These are phyloP conservation scores for Geopemphigus sp. DNA, from an alignment of 1,140 invertebrate genomes.

Conservation along the genomic window DNA sequence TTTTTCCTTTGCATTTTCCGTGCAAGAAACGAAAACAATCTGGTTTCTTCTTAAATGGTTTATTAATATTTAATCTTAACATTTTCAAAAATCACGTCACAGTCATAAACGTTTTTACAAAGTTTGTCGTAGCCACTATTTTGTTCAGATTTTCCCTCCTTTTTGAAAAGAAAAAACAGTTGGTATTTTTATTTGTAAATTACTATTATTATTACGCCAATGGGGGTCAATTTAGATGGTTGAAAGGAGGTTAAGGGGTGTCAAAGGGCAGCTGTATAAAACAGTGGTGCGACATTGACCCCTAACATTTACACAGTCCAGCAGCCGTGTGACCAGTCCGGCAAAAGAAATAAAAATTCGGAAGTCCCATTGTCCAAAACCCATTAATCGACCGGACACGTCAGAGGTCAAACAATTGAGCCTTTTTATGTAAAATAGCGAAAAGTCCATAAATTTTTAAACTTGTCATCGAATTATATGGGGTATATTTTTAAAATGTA, in stretches of 20 bases:
- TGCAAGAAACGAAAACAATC: too few relatives aligned
- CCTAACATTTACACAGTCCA: conserved; percentile 37
- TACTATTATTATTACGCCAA: conserved; percentile 47
- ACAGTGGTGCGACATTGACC: conserved; percentile 48
- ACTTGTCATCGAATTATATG: conserved; percentile 48
- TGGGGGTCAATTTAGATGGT: conserved; percentile 45
- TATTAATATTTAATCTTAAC: not conserved
- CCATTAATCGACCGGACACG: conserved; percentile 49
- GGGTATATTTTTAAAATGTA: conserved; percentile 39
- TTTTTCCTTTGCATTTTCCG: too few relatives aligned
- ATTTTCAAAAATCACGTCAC: not conserved
- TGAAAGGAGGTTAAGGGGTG: conserved; percentile 46
- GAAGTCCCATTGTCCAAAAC: conserved; percentile 47
- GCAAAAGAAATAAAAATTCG: conserved; percentile 50
- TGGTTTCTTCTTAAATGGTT: not conserved
- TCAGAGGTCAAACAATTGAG: conserved; percentile 48
- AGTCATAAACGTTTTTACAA: not conserved
- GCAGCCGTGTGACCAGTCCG: conserved; percentile 46
- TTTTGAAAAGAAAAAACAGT: conserved; percentile 44
- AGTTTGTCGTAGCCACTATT: conserved; percentile 3
- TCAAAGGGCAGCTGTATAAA: conserved; percentile 49
- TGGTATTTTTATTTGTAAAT: conserved; percentile 49
- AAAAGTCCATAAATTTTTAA: conserved; percentile 50
- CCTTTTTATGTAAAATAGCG: conserved; percentile 49
- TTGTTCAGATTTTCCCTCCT: conserved; percentile 37